Base-by-base conservation (phyloP, 2,113 vertebrate genomes). In the Lepisosteus osseus region DNA sequence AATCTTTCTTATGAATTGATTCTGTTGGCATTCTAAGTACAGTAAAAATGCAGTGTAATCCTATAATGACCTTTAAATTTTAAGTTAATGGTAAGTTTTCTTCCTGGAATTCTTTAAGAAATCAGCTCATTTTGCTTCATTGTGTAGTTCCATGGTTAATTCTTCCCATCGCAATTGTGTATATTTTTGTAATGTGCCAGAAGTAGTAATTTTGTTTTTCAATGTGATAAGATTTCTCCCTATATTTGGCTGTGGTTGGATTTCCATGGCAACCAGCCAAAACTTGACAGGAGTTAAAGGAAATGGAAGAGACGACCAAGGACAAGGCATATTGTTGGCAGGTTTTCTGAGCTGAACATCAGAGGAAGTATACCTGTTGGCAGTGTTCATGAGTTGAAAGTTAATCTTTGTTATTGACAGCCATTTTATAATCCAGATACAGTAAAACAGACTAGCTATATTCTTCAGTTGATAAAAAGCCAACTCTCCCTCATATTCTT, bases 271-370 rank as follows among this genome's bases (percentile, higher is more conserved):
- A 65, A 76, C 61, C 63, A 43, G 71, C 79, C 82, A 83, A 80
- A 67, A 72, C 69, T 61, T 82, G 68, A 82, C 71, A 80, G 73
- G 80, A 81, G 76, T 76, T 76, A 75, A 76, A 72, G 79, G 68
- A 75, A 79, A 68, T 70, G 75, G 51, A 67, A 74, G 77, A 74
- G 72, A 71, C 75, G 87, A 90, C 87, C 90, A 93, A 90, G 90
- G 89, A 90, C 89, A 90, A 89, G 90, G 87, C 86, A 86, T 83
- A 90, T 89, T 89, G 88, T 91, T 93, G 91, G 90, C 89, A 89
- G 86, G 69, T 80, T 75, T 83, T 85, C 85, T 83, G 80, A 83
- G 80, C 84, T 82, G 86, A 90, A 89, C 87, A 88, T 90, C 87
- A 87, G 86, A 87, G 79, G 88, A 83, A 85, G 86, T 90, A 86